Conservation (phyloP, 1,140 invertebrate species). For the Neuroterus valhalla region DNA sequence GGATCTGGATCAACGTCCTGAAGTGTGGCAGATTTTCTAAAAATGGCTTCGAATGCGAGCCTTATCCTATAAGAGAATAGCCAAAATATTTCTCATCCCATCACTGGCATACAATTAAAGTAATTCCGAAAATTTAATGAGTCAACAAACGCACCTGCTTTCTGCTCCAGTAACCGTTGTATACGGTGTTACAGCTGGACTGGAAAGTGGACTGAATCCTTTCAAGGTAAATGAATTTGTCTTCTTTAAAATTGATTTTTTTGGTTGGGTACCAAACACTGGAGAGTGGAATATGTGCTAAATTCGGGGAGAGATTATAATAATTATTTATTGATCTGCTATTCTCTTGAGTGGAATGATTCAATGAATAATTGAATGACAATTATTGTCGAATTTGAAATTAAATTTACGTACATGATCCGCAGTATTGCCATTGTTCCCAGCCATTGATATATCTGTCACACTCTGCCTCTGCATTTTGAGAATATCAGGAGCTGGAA, state of each 20-base stretch:
- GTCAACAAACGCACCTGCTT: slow-evolving; percentile 77
- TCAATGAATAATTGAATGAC: slow-evolving; percentile 5
- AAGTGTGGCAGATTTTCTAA: slow-evolving; percentile 88
- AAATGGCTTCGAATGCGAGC: slow-evolving; percentile 92
- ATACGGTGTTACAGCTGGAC: slow-evolving; percentile 84
- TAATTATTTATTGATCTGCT: too few species aligned
- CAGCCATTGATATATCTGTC: slow-evolving; percentile 68
- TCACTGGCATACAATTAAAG: neutral
- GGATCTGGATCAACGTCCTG: slow-evolving; percentile 86
- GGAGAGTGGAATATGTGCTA: slow-evolving; percentile 75
- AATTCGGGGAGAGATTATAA: slow-evolving; percentile 31
- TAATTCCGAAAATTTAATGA: neutral
- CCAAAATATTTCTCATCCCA: slow-evolving; percentile 19
- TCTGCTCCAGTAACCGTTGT: slow-evolving; percentile 91
- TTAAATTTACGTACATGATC: slow-evolving; percentile 62
- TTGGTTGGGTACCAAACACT: slow-evolving; percentile 79
- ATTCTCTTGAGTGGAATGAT: too few species aligned
- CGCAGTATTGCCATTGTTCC: slow-evolving; percentile 59
- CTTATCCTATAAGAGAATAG: slow-evolving; percentile 79
- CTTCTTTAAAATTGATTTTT: slow-evolving; percentile 94
- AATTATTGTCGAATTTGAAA: neutral
- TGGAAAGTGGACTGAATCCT: slow-evolving; percentile 80
- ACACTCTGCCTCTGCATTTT: slow-evolving; percentile 74
- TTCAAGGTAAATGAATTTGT: slow-evolving; percentile 91
- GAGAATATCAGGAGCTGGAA: slow-evolving; percentile 80